Percentiles rank a stretch among this genome's conserved stretches.
Evolutionary conservation across 2,888 invertebrate genomes (phyloP).

Genomic region (Balanococcus diminutus): DNA sequence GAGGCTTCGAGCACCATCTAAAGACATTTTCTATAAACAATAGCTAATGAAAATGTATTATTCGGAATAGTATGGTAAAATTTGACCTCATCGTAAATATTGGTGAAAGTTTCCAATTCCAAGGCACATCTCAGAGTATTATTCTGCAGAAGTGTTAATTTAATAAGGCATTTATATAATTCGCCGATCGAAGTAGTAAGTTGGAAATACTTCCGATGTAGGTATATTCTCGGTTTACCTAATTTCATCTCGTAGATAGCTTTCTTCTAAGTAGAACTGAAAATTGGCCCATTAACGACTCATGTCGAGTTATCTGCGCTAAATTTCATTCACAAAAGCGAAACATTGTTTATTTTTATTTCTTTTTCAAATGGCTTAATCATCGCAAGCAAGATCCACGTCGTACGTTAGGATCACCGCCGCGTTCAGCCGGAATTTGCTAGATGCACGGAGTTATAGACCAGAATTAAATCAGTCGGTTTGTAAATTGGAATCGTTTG

Average conservation of each 20-base stretch:
- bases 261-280: neutral
- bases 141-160: neutral
- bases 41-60: neutral
- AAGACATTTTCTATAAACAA: neutral
- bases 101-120: conserved; percentile 7
- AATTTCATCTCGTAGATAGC: neutral
- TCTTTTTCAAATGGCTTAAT: neutral
- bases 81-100: conserved; percentile 8
- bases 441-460: too few relatives aligned
- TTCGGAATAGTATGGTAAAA: neutral
- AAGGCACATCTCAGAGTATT: neutral
- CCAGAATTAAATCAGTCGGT: too few relatives aligned
- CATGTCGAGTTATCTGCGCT: neutral
- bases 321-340: neutral
- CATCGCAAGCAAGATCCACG: too few relatives aligned
- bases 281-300: neutral
- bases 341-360: neutral
- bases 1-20: neutral
- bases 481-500: too few relatives aligned
- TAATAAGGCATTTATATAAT: neutral
- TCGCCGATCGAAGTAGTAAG: neutral
- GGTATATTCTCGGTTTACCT: neutral
- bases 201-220: neutral
- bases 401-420: too few relatives aligned
- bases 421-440: too few relatives aligned